phyloP scores from a whole-genome alignment of 2,113 vertebrate genomes.

The Lagopus muta region DNA sequence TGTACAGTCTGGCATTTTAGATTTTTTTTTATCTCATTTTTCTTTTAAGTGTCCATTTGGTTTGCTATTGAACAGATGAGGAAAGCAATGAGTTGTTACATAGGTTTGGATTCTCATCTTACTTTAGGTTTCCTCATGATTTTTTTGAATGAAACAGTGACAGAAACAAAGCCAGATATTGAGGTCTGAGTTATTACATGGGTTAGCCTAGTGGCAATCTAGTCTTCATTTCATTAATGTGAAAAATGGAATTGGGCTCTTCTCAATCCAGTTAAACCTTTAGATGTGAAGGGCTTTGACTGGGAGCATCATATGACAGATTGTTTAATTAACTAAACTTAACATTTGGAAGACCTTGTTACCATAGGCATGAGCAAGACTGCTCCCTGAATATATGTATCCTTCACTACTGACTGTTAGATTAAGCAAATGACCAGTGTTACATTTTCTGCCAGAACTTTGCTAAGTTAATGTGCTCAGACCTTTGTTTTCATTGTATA shows the following conservation, averaged over 20 bases:
- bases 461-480: not conserved
- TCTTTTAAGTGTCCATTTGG: not conserved
- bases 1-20: not conserved
- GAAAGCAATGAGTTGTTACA: not conserved
- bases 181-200: not conserved
- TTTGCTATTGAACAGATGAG: not conserved
- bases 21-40: not conserved
- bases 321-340: not conserved
- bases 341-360: not conserved
- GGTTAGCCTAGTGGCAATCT: not conserved
- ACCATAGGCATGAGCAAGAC: not conserved
- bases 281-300: not conserved
- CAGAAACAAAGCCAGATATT: not conserved
- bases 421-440: not conserved
- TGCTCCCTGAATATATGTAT: not conserved
- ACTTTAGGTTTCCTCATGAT: not conserved
- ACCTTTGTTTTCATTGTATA: not conserved
- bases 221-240: not conserved
- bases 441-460: too few species aligned
- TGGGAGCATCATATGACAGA: fast-evolving
- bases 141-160: not conserved
- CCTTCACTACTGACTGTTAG: not conserved
- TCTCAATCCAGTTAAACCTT: not conserved
- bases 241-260: not conserved
- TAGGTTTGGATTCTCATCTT: not conserved